Percentiles rank a stretch among this genome's conserved stretches.
These are phyloP conservation scores for Drosophila diplacantha DNA, from an alignment of 2,888 invertebrate genomes.

Conservation along the genomic window DNA sequence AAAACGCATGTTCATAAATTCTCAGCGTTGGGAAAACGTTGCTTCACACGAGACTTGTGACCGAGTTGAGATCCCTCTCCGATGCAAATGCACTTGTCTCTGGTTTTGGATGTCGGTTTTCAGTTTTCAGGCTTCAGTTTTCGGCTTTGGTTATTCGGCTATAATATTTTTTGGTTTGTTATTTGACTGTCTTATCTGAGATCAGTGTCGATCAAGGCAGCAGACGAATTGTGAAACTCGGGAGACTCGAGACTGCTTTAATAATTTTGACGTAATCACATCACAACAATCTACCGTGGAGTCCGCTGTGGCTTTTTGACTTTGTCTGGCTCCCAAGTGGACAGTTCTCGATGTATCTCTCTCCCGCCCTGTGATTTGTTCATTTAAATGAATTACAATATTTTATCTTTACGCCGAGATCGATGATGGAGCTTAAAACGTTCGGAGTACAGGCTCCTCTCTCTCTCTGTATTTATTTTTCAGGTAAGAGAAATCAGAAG, in stretches of 20 bases:
- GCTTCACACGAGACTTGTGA: slow-evolving; percentile 56
- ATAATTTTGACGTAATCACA: slow-evolving; percentile 73
- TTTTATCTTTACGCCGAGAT: slow-evolving; percentile 68
- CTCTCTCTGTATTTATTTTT: neutral
- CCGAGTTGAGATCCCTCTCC: slow-evolving; percentile 17
- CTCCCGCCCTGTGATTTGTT: slow-evolving; percentile 55
- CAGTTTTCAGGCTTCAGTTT: slow-evolving; percentile 4
- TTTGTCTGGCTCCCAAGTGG: slow-evolving; percentile 57
- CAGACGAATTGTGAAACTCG: slow-evolving; percentile 67
- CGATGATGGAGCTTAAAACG: slow-evolving; percentile 31
- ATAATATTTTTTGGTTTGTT: slow-evolving; percentile 47
- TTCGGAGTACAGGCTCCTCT: slow-evolving; percentile 3
- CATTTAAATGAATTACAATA: slow-evolving; percentile 73
- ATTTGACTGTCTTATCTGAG: slow-evolving; percentile 57
- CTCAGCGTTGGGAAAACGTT: slow-evolving; percentile 48
- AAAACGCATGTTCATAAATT: slow-evolving; percentile 39
- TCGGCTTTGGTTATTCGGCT: slow-evolving; percentile 24
- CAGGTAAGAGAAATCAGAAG: slow-evolving; percentile 45
- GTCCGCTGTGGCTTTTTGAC: slow-evolving; percentile 40
- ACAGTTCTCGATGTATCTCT: slow-evolving; percentile 41
- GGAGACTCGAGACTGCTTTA: slow-evolving; percentile 65
- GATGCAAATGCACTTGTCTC: slow-evolving; percentile 67
- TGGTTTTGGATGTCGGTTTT: slow-evolving; percentile 13
- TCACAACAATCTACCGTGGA: slow-evolving; percentile 64
- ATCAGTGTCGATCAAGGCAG: slow-evolving; percentile 67